These are phyloP conservation scores for Melipona bicolor DNA, from an alignment of 2,888 invertebrate genomes.

Conservation along the genomic window DNA sequence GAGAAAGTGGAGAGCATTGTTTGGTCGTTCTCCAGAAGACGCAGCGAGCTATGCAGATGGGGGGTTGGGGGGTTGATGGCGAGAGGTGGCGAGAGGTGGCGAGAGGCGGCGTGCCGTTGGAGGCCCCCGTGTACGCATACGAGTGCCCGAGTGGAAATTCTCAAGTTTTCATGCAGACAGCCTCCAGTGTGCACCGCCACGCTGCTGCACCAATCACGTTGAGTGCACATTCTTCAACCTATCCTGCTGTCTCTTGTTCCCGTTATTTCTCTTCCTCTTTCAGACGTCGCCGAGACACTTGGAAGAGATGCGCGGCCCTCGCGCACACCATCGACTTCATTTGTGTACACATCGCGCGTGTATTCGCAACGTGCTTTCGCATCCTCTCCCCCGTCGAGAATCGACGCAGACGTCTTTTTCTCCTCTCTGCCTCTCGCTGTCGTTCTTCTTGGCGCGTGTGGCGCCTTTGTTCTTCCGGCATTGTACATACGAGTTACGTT, in stretches of 20 bases:
- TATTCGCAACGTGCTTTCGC: slow-evolving; percentile 15
- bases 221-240: slow-evolving; percentile 82
- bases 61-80: neutral
- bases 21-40: slow-evolving; percentile 47
- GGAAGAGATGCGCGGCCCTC: slow-evolving; percentile 55
- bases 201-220: slow-evolving; percentile 80
- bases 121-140: slow-evolving; percentile 26
- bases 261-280: slow-evolving; percentile 56
- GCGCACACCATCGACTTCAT: slow-evolving; percentile 52
- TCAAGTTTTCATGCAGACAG: slow-evolving; percentile 74
- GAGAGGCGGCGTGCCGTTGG: neutral
- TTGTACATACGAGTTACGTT: neutral
- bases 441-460: neutral
- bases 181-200: slow-evolving; percentile 65
- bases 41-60: neutral
- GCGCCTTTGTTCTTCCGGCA: neutral
- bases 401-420: slow-evolving; percentile 22
- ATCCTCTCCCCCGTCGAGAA: neutral
- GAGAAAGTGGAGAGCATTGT: slow-evolving; percentile 34
- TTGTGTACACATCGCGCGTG: slow-evolving; percentile 49
- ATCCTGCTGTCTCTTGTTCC: slow-evolving; percentile 56
- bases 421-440: neutral
- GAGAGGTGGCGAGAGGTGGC: neutral
- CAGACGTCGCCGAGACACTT: slow-evolving; percentile 59
- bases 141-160: slow-evolving; percentile 67